A percentile compares a stretch with the other conserved stretches of the same genome.
Evolutionary conservation across 2,888 invertebrate species (phyloP).

Genomic region (Atethmia centrago): DNA sequence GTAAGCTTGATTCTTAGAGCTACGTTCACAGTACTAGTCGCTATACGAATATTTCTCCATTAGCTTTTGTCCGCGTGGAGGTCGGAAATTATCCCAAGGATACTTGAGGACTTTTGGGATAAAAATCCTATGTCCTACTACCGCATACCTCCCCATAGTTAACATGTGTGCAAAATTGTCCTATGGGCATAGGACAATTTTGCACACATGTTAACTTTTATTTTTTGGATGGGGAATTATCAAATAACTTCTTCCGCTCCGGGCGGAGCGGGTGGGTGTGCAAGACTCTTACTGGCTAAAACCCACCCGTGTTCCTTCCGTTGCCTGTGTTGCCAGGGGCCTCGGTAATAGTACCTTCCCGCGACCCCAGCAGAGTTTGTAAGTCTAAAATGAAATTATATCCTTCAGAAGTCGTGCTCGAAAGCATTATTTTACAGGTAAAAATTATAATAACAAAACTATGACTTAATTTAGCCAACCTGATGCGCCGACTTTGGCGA

Average conservation of each 20-base stretch:
- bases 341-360: no score
- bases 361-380: no score
- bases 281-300: no score
- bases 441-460: not conserved
- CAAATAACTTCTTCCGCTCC: no score
- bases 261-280: no score
- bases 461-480: not conserved
- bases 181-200: no score
- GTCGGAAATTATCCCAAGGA: not conserved
- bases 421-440: not conserved
- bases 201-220: no score
- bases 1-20: slow-evolving; percentile 13
- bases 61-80: not conserved
- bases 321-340: no score
- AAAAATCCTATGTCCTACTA: not conserved
- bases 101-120: not conserved
- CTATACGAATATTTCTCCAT: not conserved
- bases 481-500: not conserved
- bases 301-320: no score
- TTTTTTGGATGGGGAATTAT: no score
- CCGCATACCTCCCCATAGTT: no score
- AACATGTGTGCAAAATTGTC: not conserved
- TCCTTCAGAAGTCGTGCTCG: not conserved
- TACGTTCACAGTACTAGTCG: not conserved
- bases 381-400: not conserved